phyloP scores from a whole-genome alignment of 2,113 vertebrate species.

The Thamnaconus septentrionalis region DNA sequence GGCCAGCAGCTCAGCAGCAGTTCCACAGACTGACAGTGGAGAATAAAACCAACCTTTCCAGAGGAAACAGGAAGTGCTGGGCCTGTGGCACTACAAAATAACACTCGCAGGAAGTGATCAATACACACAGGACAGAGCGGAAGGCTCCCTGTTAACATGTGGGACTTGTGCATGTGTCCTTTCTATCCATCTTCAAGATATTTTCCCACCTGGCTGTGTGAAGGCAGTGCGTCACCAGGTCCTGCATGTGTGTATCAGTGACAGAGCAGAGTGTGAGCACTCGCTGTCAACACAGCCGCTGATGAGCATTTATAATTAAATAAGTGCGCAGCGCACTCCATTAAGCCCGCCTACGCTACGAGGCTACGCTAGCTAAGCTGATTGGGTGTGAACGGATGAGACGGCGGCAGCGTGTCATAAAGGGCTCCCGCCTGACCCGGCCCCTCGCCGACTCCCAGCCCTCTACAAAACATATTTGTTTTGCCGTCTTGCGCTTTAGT shows the following conservation, averaged over 20 bases:
- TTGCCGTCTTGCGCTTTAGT: constrained; percentile 64
- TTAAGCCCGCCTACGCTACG: background rate
- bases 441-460: constrained; percentile 38
- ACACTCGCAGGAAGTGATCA: too few species aligned
- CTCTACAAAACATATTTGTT: constrained; percentile 54
- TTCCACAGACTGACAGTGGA: too few species aligned
- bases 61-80: too few species aligned
- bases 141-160: constrained; percentile 8
- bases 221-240: background rate
- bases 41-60: too few species aligned
- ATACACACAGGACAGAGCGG: too few species aligned
- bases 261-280: too few species aligned
- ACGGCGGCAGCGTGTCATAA: constrained; percentile 31
- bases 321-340: too few species aligned
- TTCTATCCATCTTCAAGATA: constrained; percentile 1
- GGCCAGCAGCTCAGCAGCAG: too few species aligned
- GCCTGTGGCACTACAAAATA: too few species aligned
- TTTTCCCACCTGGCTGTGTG: background rate
- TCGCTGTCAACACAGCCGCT: too few species aligned
- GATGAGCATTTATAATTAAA: too few species aligned
- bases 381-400: constrained; percentile 40
- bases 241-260: background rate
- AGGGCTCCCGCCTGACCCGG: constrained; percentile 42
- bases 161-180: constrained; percentile 3
- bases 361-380: constrained; percentile 21